Base-by-base conservation (phyloP, 2,888 invertebrate species). In the Drosophila parthenogenetica region DNA sequence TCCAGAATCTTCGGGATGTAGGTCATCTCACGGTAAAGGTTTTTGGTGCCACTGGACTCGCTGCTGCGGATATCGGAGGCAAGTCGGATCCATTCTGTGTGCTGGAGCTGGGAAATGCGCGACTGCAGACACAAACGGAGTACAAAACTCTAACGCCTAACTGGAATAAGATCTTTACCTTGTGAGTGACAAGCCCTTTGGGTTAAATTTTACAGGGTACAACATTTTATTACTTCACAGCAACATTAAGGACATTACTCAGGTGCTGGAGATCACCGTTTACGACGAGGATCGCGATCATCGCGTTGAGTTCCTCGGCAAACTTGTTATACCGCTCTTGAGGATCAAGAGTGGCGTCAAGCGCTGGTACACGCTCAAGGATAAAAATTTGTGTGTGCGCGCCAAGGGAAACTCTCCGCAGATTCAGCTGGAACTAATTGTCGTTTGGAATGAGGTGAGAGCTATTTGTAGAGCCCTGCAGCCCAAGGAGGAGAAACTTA, bases 1-100 rank as follows among this genome's bases (percentile, higher is more conserved):
- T 97, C 60, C 94, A 95, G 81, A 95, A 96, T 89, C 86, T 97
- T 0, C 94, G 95, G 73, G 99, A 99, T 89, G 96, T 99, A 2
- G 99, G 99, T 0, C 97, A 98, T 93, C 93, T 99, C 0, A 97
- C 97, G 17, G 98, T 99, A 0, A 98, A 98, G 93, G 98, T 99
- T 2, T 97, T 95, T 90, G 94, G 95, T 37, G 95, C 95, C 16
- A 94, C 94, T n/a, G 98, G 98, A 1, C 93, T 99, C 25, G 97
- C 97, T 0, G 96, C 99, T 0, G 98, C 99, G 0, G 99, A 99
- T 91, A 93, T 99, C 42, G 98, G 98, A 0, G 99, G 99, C 2
- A 99, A 99, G 92, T 98, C 98, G 49, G 99, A 99, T 93, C 99
- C 99, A 0, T 99, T 99, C 93, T 99, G 98, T 92, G 99, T 99